Evolutionary conservation across 2,888 invertebrate genomes (phyloP), one percentile per base, ranked within the genome.

Genomic region (Brachyptera risi): DNA sequence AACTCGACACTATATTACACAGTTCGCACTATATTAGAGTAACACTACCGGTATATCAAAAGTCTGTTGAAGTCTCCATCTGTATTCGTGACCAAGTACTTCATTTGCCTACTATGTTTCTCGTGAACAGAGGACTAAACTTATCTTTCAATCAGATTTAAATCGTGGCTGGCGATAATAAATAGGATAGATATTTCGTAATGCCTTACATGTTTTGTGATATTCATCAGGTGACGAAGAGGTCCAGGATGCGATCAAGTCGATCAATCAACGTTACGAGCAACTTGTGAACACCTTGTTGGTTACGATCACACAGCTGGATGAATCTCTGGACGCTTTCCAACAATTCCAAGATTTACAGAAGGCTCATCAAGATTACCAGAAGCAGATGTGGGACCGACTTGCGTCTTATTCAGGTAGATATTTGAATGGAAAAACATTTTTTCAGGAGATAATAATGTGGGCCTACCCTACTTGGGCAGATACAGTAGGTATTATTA

Each of bases 321-420:
- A 93, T 72, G 82, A 82, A 63, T 84, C 86, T 0, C 80, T 88
- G 57, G 92, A 93, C 61, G 83, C 88, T 5, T 90, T 91, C 71
- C 91, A 92, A 72, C 90, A 90, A 70, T 95, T 94, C 71, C 86
- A 87, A 67, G 92, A 92, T 68, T 80, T 91, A 60, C 90, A 92
- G 68, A 92, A 92, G 72, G 83, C 88, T 0, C 88, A 92, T 66
- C 91, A 92, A 76, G 93, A 94, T 69, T 90, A 92, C 75, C 91
- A 94, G 69, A 94, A 93, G 72, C 89, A 90, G 69, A 82, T 93
- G 37, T 92, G 93, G 88, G 95, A 96, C 72, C 87, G 89, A 67
- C 78, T 96, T 4, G 85, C 90, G 50, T 81, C 87, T 61, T 84
- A 90, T 67, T 89, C 88, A 3, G 75, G 75, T 75, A 59, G 61